Conservation (phyloP, 2,888 invertebrate genomes). For the Chloromyia formosa region DNA sequence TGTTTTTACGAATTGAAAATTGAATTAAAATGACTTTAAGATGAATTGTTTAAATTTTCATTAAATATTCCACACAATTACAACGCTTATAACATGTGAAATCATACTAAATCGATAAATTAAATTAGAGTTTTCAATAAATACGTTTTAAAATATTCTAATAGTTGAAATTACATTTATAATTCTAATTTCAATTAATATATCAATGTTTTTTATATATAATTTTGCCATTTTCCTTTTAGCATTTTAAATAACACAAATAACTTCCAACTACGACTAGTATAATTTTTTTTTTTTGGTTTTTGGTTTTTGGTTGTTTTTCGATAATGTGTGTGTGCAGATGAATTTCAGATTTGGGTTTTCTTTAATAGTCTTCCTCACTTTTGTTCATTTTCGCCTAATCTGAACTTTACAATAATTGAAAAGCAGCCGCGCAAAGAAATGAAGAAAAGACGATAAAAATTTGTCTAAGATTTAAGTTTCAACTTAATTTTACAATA, state of each 20-base stretch:
- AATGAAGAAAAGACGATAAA: no score
- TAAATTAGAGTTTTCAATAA: no score
- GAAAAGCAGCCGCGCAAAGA: no score
- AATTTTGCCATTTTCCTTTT: not conserved
- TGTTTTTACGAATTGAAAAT: not conserved
- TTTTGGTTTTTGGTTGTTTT: no score
- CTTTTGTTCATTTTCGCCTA: no score
- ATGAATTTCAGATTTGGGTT: no score
- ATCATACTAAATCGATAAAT: not conserved
- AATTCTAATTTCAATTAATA: not conserved
- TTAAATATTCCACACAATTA: constrained; percentile 7
- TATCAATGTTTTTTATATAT: not conserved
- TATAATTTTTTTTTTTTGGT: not conserved
- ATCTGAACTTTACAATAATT: no score
- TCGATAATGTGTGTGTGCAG: no score
- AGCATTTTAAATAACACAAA: not conserved
- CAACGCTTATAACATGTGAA: not conserved
- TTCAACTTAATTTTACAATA: no score
- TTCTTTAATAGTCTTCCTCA: no score
- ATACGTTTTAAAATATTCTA: constrained; percentile 3
- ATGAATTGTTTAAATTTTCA: not conserved
- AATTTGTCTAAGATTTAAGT: no score
- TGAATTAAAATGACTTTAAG: not conserved
- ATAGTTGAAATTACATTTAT: not conserved
- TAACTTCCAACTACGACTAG: not conserved